Evolutionary conservation across 2,113 vertebrate species (phyloP), one percentile per base, ranked within the genome.

Genomic region (Tonatia bakeri): DNA sequence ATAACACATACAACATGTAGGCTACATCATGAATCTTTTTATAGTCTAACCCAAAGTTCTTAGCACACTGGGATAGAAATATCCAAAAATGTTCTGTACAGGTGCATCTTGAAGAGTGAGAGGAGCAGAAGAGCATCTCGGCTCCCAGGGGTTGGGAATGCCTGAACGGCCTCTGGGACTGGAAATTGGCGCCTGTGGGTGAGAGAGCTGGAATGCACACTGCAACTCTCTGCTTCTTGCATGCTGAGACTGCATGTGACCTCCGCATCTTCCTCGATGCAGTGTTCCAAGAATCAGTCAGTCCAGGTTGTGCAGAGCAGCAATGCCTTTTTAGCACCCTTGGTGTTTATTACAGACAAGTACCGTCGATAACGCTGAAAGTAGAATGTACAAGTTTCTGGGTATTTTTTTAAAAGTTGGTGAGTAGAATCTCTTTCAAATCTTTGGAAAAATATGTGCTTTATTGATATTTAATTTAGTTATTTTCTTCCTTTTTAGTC

Each of bases 401-500:
- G 33, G 11, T 61, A 87, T 31, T 36, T 80, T 54, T 72, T 95
- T 43, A 31, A 13, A 59, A 72, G 5, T 56, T 85, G n/a, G 19
- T 80, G 15, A 92, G 11, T 20, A 54, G 47, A 72, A 2, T 17
- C 26, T 28, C 47, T 88, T 85, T 61, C 19, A 90, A 84, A 67
- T 8, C 12, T 76, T 77, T 61, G n/a, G n/a, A 59, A 95, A 87
- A 26, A 8, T 0, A 6, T 72, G 31, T 90, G n/a, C 40, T 22
- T 54, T 61, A 38, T 36, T 24, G 9, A 50, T 64, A 64, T 15
- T 17, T 67, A 40, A 45, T 36, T 84, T 69, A 81, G 50, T 72
- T 88, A 40, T 85, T 61, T 73, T 76, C 45, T 88, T 86, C 26
- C 31, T 88, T 90, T 88, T 85, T 8, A 59, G 54, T 26, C 47